Evolutionary conservation across 2,797 vertebrate species (phyloP).

Genomic region (Philypnodon macrostomus): DNA sequence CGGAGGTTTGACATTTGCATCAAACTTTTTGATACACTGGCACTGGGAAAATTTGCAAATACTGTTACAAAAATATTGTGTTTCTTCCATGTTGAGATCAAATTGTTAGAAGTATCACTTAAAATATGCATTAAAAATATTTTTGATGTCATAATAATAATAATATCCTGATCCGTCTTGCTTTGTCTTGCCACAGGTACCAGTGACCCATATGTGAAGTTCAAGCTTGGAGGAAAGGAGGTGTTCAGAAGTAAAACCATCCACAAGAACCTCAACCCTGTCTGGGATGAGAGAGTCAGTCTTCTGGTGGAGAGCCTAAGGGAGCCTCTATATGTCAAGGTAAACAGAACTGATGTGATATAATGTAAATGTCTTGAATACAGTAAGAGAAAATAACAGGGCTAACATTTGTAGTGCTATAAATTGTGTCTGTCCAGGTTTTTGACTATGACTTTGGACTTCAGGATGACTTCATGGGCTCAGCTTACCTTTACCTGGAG

Average conservation of each 20-base stretch:
- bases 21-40: too few relatives aligned
- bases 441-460: slow-evolving; percentile 98
- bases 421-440: slow-evolving; percentile 49
- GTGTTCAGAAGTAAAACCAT: slow-evolving; percentile 95
- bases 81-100: too few relatives aligned
- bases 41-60: too few relatives aligned
- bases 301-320: slow-evolving; percentile 83
- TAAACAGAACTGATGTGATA: slow-evolving; percentile 42
- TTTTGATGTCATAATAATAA: too few relatives aligned
- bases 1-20: too few relatives aligned
- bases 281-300: slow-evolving; percentile 89
- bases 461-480: slow-evolving; percentile 98
- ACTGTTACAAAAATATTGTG: too few relatives aligned
- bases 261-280: slow-evolving; percentile 93
- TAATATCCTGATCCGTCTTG: too few relatives aligned
- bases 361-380: neutral
- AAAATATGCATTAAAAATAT: neutral
- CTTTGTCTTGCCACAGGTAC: slow-evolving; percentile 74
- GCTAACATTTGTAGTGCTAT: slow-evolving; percentile 10
- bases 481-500: slow-evolving; percentile 86
- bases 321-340: slow-evolving; percentile 91
- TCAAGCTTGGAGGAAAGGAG: slow-evolving; percentile 92
- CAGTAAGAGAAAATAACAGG: neutral
- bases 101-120: too few relatives aligned
- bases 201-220: slow-evolving; percentile 96